phyloP scores from a whole-genome alignment of 2,113 vertebrate species.

The Psilopogon haemacephalus region DNA sequence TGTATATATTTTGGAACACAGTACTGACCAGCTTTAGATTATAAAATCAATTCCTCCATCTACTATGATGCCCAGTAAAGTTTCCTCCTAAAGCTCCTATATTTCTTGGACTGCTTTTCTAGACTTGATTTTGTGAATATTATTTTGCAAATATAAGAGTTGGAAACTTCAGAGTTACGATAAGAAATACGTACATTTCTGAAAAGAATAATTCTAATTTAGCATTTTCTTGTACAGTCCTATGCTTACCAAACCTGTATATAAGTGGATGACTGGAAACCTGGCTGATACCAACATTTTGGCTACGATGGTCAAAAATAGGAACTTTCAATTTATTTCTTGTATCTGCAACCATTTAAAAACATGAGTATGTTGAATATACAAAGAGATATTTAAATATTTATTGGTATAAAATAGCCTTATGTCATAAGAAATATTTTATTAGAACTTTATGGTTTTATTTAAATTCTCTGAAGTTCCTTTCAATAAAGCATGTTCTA shows the following conservation, averaged over 20 bases:
- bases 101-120: background rate
- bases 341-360: background rate
- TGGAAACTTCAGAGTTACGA: background rate
- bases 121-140: background rate
- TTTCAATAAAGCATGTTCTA: constrained; percentile 15
- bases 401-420: constrained; percentile 20
- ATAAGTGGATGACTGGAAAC: background rate
- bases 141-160: background rate
- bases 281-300: background rate
- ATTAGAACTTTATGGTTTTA: constrained; percentile 24
- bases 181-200: background rate
- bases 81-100: background rate
- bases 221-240: background rate
- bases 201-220: background rate
- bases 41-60: background rate
- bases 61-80: background rate
- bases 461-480: constrained; percentile 41
- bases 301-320: background rate
- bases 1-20: background rate
- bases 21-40: background rate
- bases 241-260: background rate
- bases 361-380: background rate
- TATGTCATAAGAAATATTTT: constrained; percentile 34
- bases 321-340: background rate
- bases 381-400: constrained; percentile 38